These are phyloP conservation scores for Germaria angustata DNA, from an alignment of 2,888 invertebrate genomes.

Conservation along the genomic window DNA sequence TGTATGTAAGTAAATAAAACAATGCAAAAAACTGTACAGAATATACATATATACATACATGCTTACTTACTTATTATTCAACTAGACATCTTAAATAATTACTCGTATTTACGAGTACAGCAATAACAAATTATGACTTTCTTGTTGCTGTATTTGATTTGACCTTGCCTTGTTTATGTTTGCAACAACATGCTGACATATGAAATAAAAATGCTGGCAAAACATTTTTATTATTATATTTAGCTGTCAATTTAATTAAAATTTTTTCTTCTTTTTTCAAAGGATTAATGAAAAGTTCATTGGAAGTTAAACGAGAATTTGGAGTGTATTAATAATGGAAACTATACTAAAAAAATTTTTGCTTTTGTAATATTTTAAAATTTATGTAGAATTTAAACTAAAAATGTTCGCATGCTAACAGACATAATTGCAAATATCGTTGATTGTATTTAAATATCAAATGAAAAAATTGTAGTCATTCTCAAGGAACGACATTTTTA, in stretches of 20 bases:
- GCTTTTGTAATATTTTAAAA: too few relatives aligned
- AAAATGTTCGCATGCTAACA: too few relatives aligned
- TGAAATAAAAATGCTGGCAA: background rate
- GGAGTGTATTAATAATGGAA: too few relatives aligned
- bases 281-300: conserved; percentile 30
- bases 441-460: too few relatives aligned
- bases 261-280: background rate
- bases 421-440: too few relatives aligned
- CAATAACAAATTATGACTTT: conserved; percentile 14
- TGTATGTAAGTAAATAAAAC: background rate
- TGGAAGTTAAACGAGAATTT: conserved; percentile 44
- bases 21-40: background rate
- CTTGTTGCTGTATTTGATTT: conserved; percentile 25
- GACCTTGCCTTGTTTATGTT: conserved; percentile 51
- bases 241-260: conserved; percentile 18
- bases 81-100: background rate
- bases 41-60: background rate
- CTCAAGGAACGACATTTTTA: too few relatives aligned
- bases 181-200: conserved; percentile 28
- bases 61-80: background rate
- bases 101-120: too few relatives aligned
- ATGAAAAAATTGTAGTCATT: too few relatives aligned
- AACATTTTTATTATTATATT: background rate
- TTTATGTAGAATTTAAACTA: too few relatives aligned
- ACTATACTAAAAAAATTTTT: too few relatives aligned